A percentile compares a stretch with the other conserved stretches of the same genome.
These are phyloP conservation scores for Euwallacea similis DNA, from an alignment of 1,140 invertebrate species.

Conservation along the genomic window DNA sequence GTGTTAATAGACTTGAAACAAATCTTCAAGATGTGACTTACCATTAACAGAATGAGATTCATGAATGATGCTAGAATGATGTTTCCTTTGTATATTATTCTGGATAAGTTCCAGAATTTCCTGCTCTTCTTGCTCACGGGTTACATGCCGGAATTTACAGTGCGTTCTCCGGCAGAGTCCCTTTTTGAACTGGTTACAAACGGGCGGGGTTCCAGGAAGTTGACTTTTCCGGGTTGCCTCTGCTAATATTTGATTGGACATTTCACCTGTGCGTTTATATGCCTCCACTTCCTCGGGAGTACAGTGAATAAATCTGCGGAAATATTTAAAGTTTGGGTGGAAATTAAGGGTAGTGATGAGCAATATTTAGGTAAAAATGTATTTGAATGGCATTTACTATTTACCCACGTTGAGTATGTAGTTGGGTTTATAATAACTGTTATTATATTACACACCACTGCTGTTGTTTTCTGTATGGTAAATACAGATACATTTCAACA, in stretches of 20 bases:
- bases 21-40: too few relatives aligned
- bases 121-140: slow-evolving; percentile 56
- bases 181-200: slow-evolving; percentile 78
- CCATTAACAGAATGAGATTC: slow-evolving; percentile 41
- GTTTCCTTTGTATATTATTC: slow-evolving; percentile 44
- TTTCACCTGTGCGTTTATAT: slow-evolving; percentile 68
- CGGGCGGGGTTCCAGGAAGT: slow-evolving; percentile 56
- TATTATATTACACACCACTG: too few relatives aligned
- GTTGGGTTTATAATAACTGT: too few relatives aligned
- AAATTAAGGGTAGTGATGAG: background rate
- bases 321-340: background rate
- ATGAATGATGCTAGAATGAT: slow-evolving; percentile 37
- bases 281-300: slow-evolving; percentile 74
- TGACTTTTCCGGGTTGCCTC: slow-evolving; percentile 55
- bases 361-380: background rate
- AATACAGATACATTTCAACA: too few relatives aligned
- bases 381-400: background rate
- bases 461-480: too few relatives aligned
- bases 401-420: too few relatives aligned
- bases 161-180: slow-evolving; percentile 65
- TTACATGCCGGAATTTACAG: slow-evolving; percentile 60
- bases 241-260: slow-evolving; percentile 63
- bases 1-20: too few relatives aligned
- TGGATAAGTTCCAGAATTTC: slow-evolving; percentile 49
- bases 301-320: slow-evolving; percentile 72